Percentiles rank a stretch among this genome's conserved stretches.
Conservation (phyloP, 2,888 invertebrate genomes). For the Scrobipalpa costella region DNA sequence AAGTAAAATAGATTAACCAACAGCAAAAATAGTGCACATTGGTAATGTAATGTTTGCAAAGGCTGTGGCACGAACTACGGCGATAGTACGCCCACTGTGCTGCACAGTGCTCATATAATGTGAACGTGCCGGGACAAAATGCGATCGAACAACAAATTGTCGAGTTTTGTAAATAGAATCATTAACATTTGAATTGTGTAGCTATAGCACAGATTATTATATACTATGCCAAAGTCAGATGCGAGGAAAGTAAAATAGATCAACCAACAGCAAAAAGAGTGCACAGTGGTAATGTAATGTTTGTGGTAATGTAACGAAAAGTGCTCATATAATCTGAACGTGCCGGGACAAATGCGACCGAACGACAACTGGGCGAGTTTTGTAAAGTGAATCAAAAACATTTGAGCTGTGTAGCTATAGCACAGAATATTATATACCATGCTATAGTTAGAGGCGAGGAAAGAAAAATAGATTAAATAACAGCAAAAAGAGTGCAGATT, state of each 20-base stretch:
- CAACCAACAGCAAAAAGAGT: not conserved
- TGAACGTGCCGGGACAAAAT: constrained; percentile 25
- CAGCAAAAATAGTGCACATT: not conserved
- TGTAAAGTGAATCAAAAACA: not conserved
- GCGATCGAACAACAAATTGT: not conserved
- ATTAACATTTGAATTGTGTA: not conserved
- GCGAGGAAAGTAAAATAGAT: not conserved
- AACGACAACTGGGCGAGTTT: not conserved
- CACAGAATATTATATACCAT: no score
- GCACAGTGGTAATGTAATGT: constrained; percentile 22
- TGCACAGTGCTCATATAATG: constrained; percentile 14
- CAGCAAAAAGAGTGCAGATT: not conserved
- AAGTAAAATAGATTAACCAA: not conserved
- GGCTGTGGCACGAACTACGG: constrained; percentile 23
- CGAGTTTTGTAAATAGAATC: not conserved
- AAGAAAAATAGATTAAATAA: not conserved
- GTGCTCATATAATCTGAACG: constrained; percentile 22
- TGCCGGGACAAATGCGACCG: constrained; percentile 13
- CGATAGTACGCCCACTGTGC: not conserved
- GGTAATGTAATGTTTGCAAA: constrained; percentile 24
- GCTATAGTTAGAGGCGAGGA: no score
- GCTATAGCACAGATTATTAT: no score
- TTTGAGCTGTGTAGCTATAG: no score
- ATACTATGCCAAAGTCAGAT: no score
- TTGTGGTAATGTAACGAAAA: not conserved